Percentiles rank a stretch among this genome's conserved stretches.
These are phyloP conservation scores for Calidris pygmaea DNA, from an alignment of 2,113 vertebrate species.

Conservation along the genomic window DNA sequence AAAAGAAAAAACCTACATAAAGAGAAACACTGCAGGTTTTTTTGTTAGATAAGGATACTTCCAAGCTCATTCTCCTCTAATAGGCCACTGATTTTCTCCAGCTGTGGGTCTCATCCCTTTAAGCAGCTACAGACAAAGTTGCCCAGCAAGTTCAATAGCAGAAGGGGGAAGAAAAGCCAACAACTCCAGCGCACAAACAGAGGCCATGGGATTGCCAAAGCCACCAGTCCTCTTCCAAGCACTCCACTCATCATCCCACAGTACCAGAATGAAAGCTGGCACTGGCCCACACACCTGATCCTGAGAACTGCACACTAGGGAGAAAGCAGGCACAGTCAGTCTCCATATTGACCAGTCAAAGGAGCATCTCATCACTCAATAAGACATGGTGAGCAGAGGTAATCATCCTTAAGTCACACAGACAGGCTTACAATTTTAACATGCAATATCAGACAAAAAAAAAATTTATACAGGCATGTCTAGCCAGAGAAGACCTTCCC, in stretches of 20 bases:
- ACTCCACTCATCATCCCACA: not conserved
- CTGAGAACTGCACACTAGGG: rapidly evolving
- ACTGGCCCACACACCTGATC: not conserved
- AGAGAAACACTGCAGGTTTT: not conserved
- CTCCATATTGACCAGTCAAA: not conserved
- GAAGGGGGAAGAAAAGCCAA: not conserved
- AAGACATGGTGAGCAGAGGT: not conserved
- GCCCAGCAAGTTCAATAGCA: not conserved
- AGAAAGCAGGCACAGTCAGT: not conserved
- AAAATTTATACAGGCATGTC: not conserved
- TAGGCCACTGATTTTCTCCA: not conserved
- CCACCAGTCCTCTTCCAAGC: not conserved
- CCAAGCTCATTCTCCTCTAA: not conserved
- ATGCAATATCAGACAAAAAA: not conserved
- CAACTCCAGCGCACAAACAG: rapidly evolving
- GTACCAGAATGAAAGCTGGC: not conserved
- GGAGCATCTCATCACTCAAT: not conserved
- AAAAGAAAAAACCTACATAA: not conserved
- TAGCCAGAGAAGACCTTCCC: not conserved
- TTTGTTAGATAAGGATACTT: not conserved
- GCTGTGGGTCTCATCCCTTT: not conserved
- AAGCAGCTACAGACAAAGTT: not conserved
- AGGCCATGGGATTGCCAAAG: not conserved
- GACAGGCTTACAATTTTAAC: not conserved
- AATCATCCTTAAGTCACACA: not conserved